Conservation (phyloP, 2,113 vertebrate genomes). For the Hepsetus odoe region DNA sequence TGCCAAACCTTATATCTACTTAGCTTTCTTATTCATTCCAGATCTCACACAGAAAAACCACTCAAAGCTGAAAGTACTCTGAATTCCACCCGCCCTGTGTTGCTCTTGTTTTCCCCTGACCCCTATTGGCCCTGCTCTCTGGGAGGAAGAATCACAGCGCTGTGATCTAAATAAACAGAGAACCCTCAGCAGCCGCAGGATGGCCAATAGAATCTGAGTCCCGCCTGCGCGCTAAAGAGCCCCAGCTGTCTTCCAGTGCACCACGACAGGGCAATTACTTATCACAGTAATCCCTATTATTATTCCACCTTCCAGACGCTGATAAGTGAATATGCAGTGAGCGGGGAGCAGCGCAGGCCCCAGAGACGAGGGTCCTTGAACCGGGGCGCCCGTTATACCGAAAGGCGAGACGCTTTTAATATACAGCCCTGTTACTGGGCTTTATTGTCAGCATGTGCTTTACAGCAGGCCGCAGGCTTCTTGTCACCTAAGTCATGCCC, state of each 20-base stretch:
- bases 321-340: constrained; percentile 69
- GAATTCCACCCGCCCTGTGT: background rate
- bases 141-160: constrained; percentile 4
- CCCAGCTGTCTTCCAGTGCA: constrained; percentile 55
- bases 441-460: constrained; percentile 83
- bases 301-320: constrained; percentile 66
- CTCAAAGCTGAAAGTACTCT: background rate
- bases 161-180: constrained; percentile 57
- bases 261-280: constrained; percentile 71
- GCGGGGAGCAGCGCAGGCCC: constrained; percentile 34
- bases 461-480: constrained; percentile 81
- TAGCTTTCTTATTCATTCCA: background rate
- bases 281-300: constrained; percentile 68
- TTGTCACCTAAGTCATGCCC: constrained; percentile 92
- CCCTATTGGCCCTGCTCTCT: constrained; percentile 16
- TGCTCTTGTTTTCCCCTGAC: constrained; percentile 15
- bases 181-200: constrained; percentile 21
- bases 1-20: too few species aligned
- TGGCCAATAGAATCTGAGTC: constrained; percentile 55
- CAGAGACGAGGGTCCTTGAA: constrained; percentile 70
- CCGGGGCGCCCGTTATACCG: constrained; percentile 57
- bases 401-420: constrained; percentile 62
- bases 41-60: background rate
- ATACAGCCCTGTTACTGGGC: constrained; percentile 79
- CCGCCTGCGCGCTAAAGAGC: constrained; percentile 25